Conservation (phyloP, 2,888 invertebrate species). For the Apoderus coryli region DNA sequence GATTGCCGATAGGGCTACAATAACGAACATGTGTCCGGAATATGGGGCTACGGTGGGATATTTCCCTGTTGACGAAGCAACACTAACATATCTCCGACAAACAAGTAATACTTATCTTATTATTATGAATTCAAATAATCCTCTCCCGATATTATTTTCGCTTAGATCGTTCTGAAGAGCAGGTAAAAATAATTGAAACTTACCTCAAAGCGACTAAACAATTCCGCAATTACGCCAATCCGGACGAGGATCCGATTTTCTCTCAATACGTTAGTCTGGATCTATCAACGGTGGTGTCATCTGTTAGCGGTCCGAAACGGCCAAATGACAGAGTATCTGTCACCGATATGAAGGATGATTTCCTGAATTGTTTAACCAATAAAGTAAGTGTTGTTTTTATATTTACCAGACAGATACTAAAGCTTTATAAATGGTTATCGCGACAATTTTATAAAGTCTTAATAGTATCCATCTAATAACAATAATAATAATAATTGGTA, state of each 20-base stretch:
- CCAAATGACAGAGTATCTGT: constrained; percentile 94
- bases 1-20: constrained; percentile 93
- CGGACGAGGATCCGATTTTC: constrained; percentile 67
- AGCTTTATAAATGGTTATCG: too few species aligned
- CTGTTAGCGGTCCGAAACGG: constrained; percentile 91
- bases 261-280: constrained; percentile 79
- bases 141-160: constrained; percentile 10
- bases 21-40: constrained; percentile 98
- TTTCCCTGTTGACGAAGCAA: constrained; percentile 79
- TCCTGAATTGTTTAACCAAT: constrained; percentile 65
- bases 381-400: constrained; percentile 47
- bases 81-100: constrained; percentile 71
- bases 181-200: constrained; percentile 60
- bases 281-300: constrained; percentile 76
- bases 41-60: constrained; percentile 95
- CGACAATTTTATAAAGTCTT: too few species aligned
- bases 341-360: constrained; percentile 79
- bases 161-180: constrained; percentile 64
- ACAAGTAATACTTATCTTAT: constrained; percentile 50
- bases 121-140: constrained; percentile 5
- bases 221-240: constrained; percentile 66
- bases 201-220: constrained; percentile 73
- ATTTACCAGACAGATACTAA: not conserved
- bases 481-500: too few species aligned
- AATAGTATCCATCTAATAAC: too few species aligned